phyloP scores from a whole-genome alignment of 1,140 invertebrate genomes.

The Aleiodes sp. region DNA sequence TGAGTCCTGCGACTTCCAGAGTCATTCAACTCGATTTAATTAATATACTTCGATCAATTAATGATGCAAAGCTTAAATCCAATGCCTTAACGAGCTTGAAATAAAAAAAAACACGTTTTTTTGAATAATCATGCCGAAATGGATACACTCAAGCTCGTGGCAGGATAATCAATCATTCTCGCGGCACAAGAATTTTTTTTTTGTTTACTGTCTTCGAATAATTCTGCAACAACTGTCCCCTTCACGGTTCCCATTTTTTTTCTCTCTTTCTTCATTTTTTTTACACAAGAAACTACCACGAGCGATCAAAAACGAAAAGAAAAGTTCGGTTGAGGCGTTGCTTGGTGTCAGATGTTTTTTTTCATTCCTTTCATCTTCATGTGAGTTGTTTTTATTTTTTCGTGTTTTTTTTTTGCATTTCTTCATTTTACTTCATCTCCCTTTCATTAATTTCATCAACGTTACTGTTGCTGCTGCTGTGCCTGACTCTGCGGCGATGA shows the following conservation, averaged over 20 bases:
- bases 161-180: not conserved
- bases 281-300: not conserved
- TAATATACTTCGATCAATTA: not conserved
- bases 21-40: not conserved
- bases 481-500: slow-evolving; percentile 42
- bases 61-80: not conserved
- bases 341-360: slow-evolving; percentile 19
- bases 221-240: not conserved
- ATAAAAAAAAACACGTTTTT: slow-evolving; percentile 25
- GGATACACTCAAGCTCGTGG: slow-evolving; percentile 6
- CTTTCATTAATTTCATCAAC: slow-evolving; percentile 40
- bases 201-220: too few relatives aligned
- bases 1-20: slow-evolving; percentile 15
- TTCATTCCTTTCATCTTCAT: not conserved
- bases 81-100: slow-evolving; percentile 3
- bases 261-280: too few relatives aligned
- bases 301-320: slow-evolving; percentile 21
- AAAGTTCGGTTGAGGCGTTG: slow-evolving; percentile 26
- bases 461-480: slow-evolving; percentile 54
- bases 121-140: slow-evolving; percentile 31
- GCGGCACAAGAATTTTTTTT: not conserved
- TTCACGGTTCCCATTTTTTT: not conserved
- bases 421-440: slow-evolving; percentile 13
- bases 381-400: slow-evolving; percentile 5
- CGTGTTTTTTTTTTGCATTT: slow-evolving; percentile 21